Evolutionary conservation across 2,888 invertebrate species (phyloP).

Genomic region (Trichogramma dendrolimi): DNA sequence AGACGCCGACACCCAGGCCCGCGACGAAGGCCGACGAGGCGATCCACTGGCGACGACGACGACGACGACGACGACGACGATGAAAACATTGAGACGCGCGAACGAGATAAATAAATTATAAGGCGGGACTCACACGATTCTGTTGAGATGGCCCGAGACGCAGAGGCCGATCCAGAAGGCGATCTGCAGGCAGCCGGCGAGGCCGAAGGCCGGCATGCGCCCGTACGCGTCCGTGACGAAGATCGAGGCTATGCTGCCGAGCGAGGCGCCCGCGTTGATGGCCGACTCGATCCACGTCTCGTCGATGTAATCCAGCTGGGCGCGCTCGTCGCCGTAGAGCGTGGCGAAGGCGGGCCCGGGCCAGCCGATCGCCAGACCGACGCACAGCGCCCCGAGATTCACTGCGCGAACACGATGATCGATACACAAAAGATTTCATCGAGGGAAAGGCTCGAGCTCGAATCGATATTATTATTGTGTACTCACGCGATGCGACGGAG

Average conservation of each 20-base stretch:
- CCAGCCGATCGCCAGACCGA: slow-evolving; percentile 34
- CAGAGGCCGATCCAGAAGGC: slow-evolving; percentile 20
- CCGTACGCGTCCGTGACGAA: slow-evolving; percentile 33
- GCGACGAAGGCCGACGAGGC: slow-evolving; percentile 29
- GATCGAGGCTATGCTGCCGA: slow-evolving; percentile 33
- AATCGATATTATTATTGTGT: too few relatives aligned
- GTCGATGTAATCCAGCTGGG: not conserved
- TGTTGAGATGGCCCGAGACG: slow-evolving; percentile 5
- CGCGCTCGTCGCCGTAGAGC: not conserved
- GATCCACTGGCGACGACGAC: slow-evolving; percentile 26
- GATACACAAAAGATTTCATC: too few relatives aligned
- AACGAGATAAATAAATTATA: not conserved
- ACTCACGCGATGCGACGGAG: too few relatives aligned
- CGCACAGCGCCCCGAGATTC: slow-evolving; percentile 33
- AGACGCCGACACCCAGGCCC: slow-evolving; percentile 33
- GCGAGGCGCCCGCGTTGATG: slow-evolving; percentile 32
- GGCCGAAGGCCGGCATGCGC: slow-evolving; percentile 29
- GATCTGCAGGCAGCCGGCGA: slow-evolving; percentile 24
- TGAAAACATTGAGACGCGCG: not conserved
- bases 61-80: not conserved
- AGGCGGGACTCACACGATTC: slow-evolving; percentile 12
- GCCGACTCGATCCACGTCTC: slow-evolving; percentile 18
- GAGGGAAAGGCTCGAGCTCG: too few relatives aligned
- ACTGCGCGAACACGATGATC: slow-evolving; percentile 19
- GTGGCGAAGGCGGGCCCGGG: slow-evolving; percentile 27